phyloP scores from a whole-genome alignment of 2,888 invertebrate species.

The Euproctis similis region DNA sequence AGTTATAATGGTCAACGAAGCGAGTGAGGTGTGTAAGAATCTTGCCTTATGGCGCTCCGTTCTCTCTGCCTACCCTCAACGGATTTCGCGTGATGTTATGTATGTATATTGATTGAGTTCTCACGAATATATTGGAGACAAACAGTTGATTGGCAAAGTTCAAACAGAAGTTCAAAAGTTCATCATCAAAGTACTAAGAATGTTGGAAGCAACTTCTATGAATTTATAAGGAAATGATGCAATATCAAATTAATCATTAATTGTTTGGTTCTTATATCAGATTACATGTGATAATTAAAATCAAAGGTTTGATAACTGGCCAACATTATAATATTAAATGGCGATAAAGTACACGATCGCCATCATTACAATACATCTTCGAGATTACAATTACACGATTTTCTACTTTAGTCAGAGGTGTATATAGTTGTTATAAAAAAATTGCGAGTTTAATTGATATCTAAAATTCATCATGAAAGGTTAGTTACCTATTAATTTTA shows the following conservation, averaged over 20 bases:
- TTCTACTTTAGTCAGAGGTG: conserved; percentile 17
- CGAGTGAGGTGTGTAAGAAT: too few relatives aligned
- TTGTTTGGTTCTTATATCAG: conserved; percentile 12
- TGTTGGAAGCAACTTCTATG: too few relatives aligned
- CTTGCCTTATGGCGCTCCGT: too few relatives aligned
- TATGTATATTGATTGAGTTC: too few relatives aligned
- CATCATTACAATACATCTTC: conserved; percentile 15
- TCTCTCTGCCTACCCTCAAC: too few relatives aligned
- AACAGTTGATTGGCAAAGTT: too few relatives aligned
- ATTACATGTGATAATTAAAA: conserved; percentile 15
- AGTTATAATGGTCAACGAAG: too few relatives aligned
- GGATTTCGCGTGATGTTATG: too few relatives aligned
- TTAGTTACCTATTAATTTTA: too few relatives aligned
- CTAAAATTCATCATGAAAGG: conserved; percentile 24
- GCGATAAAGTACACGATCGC: conserved; percentile 12
- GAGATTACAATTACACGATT: conserved; percentile 22
- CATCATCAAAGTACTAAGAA: too few relatives aligned
- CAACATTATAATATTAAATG: conserved; percentile 4
- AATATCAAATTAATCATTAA: conserved; percentile 1
- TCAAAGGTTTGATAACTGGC: conserved; percentile 12
- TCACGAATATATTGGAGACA: too few relatives aligned
- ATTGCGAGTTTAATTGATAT: conserved; percentile 10
- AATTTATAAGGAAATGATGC: not conserved
- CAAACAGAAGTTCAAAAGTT: too few relatives aligned
- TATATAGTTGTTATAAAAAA: conserved; percentile 16